Percentiles rank a stretch among this genome's conserved stretches.
phyloP scores from a whole-genome alignment of 2,797 vertebrate species.

The Allobates femoralis region DNA sequence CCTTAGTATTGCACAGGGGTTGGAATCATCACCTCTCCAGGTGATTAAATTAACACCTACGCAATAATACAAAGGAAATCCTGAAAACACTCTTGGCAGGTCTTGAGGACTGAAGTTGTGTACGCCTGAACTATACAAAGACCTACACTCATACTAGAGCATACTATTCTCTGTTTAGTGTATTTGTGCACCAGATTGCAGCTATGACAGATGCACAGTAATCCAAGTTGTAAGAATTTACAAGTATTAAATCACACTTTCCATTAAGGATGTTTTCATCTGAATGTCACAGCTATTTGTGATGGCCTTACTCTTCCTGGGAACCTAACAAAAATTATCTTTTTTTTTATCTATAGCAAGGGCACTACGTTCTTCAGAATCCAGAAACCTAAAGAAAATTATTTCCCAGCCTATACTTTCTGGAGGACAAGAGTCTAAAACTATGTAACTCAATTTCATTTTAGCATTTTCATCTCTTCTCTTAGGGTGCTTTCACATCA shows the following conservation, averaged over 20 bases:
- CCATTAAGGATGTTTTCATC: neutral
- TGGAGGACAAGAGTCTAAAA: neutral
- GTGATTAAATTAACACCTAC: too few species aligned
- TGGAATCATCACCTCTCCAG: too few species aligned
- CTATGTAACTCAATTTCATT: neutral
- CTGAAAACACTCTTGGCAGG: too few species aligned
- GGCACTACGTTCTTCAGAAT: conserved; percentile 19
- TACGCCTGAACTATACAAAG: neutral
- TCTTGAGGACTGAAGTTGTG: too few species aligned
- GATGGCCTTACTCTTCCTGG: neutral
- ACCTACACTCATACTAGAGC: neutral
- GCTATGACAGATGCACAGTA: neutral
- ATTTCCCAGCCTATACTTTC: conserved; percentile 43
- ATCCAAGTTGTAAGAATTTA: conserved; percentile 14
- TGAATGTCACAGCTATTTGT: conserved; percentile 32
- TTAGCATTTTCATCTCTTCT: neutral
- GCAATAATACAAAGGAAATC: too few species aligned
- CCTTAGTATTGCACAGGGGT: too few species aligned
- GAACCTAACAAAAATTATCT: neutral
- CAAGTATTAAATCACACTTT: conserved; percentile 13
- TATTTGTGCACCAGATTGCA: neutral
- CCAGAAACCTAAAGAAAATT: conserved; percentile 50
- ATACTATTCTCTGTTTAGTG: neutral
- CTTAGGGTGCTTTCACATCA: too few species aligned
- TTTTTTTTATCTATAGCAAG: conserved; percentile 5